Base-by-base conservation (phyloP, 1,140 invertebrate species). In the Lepidurus couesii region DNA sequence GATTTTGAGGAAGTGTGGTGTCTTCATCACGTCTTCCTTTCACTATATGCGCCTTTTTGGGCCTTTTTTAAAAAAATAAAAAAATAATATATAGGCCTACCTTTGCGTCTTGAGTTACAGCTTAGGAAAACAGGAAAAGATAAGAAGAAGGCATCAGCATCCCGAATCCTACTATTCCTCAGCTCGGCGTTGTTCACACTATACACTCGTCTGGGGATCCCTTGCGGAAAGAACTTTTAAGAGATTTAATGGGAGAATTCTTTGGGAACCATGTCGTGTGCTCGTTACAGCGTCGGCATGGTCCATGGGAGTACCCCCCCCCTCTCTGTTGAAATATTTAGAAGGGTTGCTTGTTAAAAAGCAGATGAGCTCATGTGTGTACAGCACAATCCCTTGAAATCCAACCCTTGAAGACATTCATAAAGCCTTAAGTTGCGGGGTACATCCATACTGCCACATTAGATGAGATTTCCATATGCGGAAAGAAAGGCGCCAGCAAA, bases 301-400 rank as follows among this genome's bases (percentile, higher is more conserved):
- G 53, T 10, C 34, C 34, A 65, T 65, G 53, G 9, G 9, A 34
- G 34, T 34, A n/a, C 34, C 34, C 34, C 34, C 34, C 34, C 34
- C 3, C 34, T 34, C 53, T 21, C 53, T 65, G 53, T n/a, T 65
- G 53, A 65, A 65, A 21, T 65, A 65, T 65, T 65, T 65, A 65
- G 53, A 65, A 65, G 53, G 53, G 53, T 65, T 65, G 53, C 53
- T 65, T 65, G 53, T 65, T 65, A 65, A 65, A 65, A 65, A 65
- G 34, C 53, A 65, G 53, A 65, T 21, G 53, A 65, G 53, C 53
- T 65, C 53, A 65, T 65, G 53, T 65, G 53, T 65, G 53, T 65
- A 65, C 13, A 65, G 53, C 53, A 65, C 53, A 65, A 65, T 65
- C n/a, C 53, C 53, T 65, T 16, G 53, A 65, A 65, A 65, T 21